A percentile compares a stretch with the other conserved stretches of the same genome.
Evolutionary conservation across 1,140 invertebrate genomes (phyloP).

Genomic region (Nasonia longicornis): DNA sequence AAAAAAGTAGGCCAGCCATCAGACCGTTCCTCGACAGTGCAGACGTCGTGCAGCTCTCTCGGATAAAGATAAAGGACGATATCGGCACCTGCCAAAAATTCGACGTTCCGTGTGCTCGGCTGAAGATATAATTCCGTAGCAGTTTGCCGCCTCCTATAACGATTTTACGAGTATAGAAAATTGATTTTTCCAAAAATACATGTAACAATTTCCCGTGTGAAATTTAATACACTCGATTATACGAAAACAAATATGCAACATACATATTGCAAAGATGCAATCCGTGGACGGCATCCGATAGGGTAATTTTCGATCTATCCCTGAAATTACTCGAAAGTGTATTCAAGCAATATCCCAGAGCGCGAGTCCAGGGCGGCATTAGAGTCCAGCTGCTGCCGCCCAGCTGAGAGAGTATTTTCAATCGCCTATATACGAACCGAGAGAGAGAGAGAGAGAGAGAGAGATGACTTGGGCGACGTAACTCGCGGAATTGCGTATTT

Average conservation of each 20-base stretch:
- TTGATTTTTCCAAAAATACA: too few species aligned
- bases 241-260: too few species aligned
- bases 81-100: slow-evolving; percentile 15
- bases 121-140: background rate
- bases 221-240: too few species aligned
- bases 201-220: too few species aligned
- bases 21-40: background rate
- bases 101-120: background rate
- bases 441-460: too few species aligned
- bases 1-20: background rate
- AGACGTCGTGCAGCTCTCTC: background rate
- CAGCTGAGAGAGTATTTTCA: background rate
- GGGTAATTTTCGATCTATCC: background rate
- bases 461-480: slow-evolving; percentile 31
- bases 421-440: background rate
- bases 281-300: background rate
- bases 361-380: background rate
- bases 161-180: too few species aligned
- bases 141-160: too few species aligned
- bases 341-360: background rate
- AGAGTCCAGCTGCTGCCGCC: background rate
- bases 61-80: slow-evolving; percentile 3
- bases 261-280: too few species aligned
- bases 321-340: slow-evolving; percentile 12
- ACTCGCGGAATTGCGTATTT: slow-evolving; percentile 34